phyloP scores from a whole-genome alignment of 2,888 invertebrate species.

The Synanthedon vespiformis region DNA sequence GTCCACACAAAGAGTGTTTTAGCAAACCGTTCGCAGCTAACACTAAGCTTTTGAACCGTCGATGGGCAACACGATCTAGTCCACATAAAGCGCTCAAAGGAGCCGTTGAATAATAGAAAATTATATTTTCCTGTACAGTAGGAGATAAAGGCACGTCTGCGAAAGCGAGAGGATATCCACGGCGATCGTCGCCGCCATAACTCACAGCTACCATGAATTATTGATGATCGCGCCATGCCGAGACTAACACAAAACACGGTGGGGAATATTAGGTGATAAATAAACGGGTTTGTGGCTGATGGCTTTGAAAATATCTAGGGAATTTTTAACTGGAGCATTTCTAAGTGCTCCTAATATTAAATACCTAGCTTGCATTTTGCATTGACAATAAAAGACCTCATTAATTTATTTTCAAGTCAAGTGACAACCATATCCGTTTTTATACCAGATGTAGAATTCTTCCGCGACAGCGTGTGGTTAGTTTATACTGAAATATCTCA shows the following conservation, averaged over 20 bases:
- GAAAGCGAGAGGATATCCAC: conserved; percentile 37
- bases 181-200: conserved; percentile 41
- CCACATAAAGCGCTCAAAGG: not conserved
- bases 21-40: not conserved
- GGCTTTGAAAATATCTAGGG: not conserved
- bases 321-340: too few species aligned
- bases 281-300: conserved; percentile 10
- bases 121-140: not conserved
- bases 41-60: not conserved
- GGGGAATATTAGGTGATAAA: conserved; percentile 22
- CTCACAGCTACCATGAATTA: conserved; percentile 49
- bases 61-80: not conserved
- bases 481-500: not conserved
- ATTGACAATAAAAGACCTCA: too few species aligned
- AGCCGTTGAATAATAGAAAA: not conserved
- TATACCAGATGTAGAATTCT: too few species aligned
- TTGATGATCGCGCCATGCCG: conserved; percentile 34
- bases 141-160: conserved; percentile 5
- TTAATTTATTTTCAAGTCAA: too few species aligned
- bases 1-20: too few species aligned
- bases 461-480: too few species aligned
- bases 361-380: too few species aligned
- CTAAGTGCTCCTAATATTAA: too few species aligned
- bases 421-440: too few species aligned
- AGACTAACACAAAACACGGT: conserved; percentile 4